Evolutionary conservation across 2,888 invertebrate genomes (phyloP).

Genomic region (Temnothorax unifasciatus): DNA sequence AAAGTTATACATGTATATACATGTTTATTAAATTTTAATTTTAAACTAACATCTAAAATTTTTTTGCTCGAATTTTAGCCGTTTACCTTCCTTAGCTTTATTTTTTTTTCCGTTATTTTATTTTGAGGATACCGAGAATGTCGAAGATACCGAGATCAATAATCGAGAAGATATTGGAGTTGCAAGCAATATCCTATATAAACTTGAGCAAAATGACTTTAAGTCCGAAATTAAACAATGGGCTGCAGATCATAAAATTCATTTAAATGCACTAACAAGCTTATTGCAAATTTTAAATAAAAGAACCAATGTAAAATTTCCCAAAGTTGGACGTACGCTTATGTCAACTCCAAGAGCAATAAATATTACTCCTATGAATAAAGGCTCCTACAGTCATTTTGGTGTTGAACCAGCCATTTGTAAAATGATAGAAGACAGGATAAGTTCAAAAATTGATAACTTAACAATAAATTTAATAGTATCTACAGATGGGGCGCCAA

Average conservation of each 20-base stretch:
- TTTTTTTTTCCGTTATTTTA: too few relatives aligned
- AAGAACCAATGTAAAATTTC: neutral
- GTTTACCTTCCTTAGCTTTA: too few relatives aligned
- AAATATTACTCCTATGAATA: neutral
- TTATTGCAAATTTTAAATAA: constrained; percentile 2
- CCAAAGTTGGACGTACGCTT: neutral
- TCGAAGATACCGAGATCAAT: neutral
- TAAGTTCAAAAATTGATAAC: neutral
- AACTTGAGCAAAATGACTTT: neutral
- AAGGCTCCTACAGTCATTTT: neutral
- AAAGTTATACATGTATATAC: too few relatives aligned
- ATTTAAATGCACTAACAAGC: neutral
- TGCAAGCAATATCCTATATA: neutral
- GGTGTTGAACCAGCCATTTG: neutral
- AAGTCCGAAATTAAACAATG: neutral
- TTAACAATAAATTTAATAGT: neutral
- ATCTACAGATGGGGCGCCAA: constrained; percentile 4
- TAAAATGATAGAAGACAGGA: neutral
- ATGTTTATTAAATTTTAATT: too few relatives aligned
- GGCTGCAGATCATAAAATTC: neutral
- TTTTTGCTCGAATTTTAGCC: too few relatives aligned
- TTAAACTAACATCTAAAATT: too few relatives aligned
- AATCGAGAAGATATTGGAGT: neutral
- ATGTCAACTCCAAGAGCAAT: neutral
- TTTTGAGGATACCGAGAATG: neutral